Evolutionary conservation across 2,797 vertebrate species (phyloP), one percentile per base, ranked within the genome.

Genomic region (Microchirus variegatus): DNA sequence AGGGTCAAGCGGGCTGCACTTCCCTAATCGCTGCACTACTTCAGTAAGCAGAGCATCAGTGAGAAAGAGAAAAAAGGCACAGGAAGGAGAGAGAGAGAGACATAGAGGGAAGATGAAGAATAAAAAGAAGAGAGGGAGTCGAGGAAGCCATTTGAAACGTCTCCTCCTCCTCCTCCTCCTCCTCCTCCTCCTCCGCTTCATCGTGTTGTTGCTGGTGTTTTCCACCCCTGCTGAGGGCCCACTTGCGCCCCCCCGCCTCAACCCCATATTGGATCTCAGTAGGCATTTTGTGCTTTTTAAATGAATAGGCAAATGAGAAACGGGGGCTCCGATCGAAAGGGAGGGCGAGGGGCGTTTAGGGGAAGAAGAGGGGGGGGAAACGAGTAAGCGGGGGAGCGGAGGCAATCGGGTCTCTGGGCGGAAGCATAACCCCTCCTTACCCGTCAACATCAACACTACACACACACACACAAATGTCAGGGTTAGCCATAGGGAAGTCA

Each of bases 251-350:
- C 93, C 91, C 88, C 85, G 83, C 91, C 91, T 92, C 87, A 83
- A 77, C 87, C 89, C 91, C 89, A 93, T 93, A 94, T 93, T 94
- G 93, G 91, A 94, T 93, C 93, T 91, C 93, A 92, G 93, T 93
- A 87, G 92, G 92, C 85, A 92, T 67, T 94, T 91, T 90, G 85
- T 89, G 87, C 87, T 92, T 93, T 93, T 92, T 92, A 92, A 93
- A 94, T 91, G 91, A 93, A 90, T 91, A 94, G 89, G 91, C 92
- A 94, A 94, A 94, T 94, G 91, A 93, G 92, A 89, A 88, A 80
- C 71, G 16, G 80, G 16, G 80, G 81, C 83, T 80, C 78, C 75
- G 88, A 89, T 81, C 38, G 82, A 78, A 82, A n/a, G n/a, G 71
- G 67, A 78, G 63, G 70, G 69, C 49, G 73, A 75, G 35, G 35